Percentiles rank a stretch among this genome's conserved stretches.
phyloP scores from a whole-genome alignment of 2,888 invertebrate genomes.

The Caenorhabditis sulstoni region DNA sequence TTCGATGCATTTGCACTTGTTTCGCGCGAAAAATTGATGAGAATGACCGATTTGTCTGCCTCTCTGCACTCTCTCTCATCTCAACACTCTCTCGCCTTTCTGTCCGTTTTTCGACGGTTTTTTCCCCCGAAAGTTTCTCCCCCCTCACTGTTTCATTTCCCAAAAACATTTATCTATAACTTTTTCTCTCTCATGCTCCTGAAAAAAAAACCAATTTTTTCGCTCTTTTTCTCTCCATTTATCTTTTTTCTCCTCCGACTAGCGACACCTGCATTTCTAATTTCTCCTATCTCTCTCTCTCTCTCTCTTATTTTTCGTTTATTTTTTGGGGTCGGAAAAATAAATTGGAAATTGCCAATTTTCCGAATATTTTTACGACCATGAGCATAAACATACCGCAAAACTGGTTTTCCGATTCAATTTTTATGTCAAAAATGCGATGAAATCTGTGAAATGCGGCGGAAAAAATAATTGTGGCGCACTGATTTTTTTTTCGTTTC shows the following conservation, averaged over 20 bases:
- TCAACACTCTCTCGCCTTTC: conserved; percentile 6
- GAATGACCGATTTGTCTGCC: not conserved
- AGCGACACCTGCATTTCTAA: conserved; percentile 46
- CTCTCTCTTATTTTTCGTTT: not conserved
- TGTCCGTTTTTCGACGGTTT: conserved; percentile 24
- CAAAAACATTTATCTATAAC: conserved; percentile 20
- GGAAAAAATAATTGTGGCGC: too few relatives aligned
- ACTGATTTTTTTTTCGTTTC: too few relatives aligned
- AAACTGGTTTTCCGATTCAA: not conserved
- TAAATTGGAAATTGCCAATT: not conserved
- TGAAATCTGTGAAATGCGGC: too few relatives aligned
- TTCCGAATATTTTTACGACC: conserved; percentile 1
- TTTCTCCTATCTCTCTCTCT: not conserved
- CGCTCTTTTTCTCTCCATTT: too few relatives aligned
- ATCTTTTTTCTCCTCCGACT: not conserved
- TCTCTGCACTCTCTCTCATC: conserved; percentile 13
- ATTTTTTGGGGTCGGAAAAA: conserved; percentile 5
- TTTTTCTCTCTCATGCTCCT: not conserved
- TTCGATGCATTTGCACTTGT: not conserved
- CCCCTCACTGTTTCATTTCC: too few relatives aligned
- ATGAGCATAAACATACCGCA: not conserved
- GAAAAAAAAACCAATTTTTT: not conserved
- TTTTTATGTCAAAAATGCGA: not conserved
- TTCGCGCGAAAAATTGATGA: conserved; percentile 1
- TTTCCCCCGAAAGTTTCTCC: too few relatives aligned